phyloP scores from a whole-genome alignment of 1,140 invertebrate genomes.

The Heliconius congener region DNA sequence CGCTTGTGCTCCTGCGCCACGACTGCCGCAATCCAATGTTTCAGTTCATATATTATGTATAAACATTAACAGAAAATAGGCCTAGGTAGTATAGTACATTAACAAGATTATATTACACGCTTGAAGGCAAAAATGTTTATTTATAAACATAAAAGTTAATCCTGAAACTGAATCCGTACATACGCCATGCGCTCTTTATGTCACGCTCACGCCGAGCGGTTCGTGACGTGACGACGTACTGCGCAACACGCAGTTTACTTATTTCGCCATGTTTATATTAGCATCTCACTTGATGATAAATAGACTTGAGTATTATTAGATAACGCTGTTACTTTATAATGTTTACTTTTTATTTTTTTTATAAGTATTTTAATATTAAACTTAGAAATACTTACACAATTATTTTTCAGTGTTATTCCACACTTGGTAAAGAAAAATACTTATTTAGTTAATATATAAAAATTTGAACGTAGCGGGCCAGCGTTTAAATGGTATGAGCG shows the following conservation, averaged over 20 bases:
- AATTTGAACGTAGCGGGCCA: no score
- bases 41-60: neutral
- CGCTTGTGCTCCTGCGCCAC: no score
- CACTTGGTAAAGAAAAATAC: no score
- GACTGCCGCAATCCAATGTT: no score
- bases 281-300: conserved; percentile 4
- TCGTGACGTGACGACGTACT: conserved; percentile 30
- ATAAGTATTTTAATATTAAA: no score
- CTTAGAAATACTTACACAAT: no score
- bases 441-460: no score
- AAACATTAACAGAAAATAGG: neutral
- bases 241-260: conserved; percentile 22
- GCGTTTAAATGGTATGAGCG: no score
- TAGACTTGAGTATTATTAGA: conserved; percentile 1
- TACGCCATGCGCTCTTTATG: conserved; percentile 13
- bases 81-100: neutral
- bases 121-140: conserved; percentile 1
- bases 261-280: conserved; percentile 23
- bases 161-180: conserved; percentile 42
- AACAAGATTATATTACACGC: conserved; percentile 1
- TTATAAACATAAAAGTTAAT: conserved; percentile 15
- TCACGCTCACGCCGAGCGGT: conserved; percentile 23
- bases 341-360: no score
- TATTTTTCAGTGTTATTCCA: no score
- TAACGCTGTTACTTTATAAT: neutral